Percentiles rank a stretch among this genome's conserved stretches.
Conservation (phyloP, 2,888 invertebrate species). For the Eupithecia tripunctaria region DNA sequence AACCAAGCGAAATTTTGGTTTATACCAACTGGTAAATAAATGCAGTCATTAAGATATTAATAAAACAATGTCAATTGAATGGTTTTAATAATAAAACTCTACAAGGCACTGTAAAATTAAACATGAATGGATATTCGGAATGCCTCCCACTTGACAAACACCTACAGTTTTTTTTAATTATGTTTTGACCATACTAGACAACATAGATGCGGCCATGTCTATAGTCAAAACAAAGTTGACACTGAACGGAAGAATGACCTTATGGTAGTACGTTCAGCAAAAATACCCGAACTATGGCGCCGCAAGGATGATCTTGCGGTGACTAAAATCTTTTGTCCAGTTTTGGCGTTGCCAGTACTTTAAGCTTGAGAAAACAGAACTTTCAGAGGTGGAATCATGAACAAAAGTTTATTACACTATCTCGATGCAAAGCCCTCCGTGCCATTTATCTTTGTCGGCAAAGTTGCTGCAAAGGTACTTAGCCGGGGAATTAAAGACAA, state of each 20-base stretch:
- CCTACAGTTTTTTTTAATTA: background rate
- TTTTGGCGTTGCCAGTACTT: constrained; percentile 15
- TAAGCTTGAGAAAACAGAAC: constrained; percentile 53
- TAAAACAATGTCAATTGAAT: background rate
- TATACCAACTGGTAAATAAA: background rate
- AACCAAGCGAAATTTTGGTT: background rate
- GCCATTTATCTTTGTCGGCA: constrained; percentile 70
- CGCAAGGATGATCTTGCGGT: too few relatives aligned
- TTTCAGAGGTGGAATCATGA: constrained; percentile 55
- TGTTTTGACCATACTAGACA: too few relatives aligned
- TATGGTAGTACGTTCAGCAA: too few relatives aligned
- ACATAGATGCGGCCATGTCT: too few relatives aligned
- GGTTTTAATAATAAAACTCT: background rate
- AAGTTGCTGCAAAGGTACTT: constrained; percentile 67
- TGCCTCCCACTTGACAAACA: background rate
- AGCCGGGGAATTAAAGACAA: constrained; percentile 67
- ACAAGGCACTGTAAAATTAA: background rate
- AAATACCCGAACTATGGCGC: too few relatives aligned
- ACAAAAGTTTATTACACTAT: constrained; percentile 71
- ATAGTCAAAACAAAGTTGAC: background rate
- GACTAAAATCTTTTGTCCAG: background rate
- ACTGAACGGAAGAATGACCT: too few relatives aligned
- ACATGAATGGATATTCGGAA: background rate
- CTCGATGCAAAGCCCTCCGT: constrained; percentile 63
- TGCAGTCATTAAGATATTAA: background rate